These are phyloP conservation scores for Epizoanthus ramosus DNA, from an alignment of 92 coral and sea anemone genomes.

Conservation along the genomic window DNA sequence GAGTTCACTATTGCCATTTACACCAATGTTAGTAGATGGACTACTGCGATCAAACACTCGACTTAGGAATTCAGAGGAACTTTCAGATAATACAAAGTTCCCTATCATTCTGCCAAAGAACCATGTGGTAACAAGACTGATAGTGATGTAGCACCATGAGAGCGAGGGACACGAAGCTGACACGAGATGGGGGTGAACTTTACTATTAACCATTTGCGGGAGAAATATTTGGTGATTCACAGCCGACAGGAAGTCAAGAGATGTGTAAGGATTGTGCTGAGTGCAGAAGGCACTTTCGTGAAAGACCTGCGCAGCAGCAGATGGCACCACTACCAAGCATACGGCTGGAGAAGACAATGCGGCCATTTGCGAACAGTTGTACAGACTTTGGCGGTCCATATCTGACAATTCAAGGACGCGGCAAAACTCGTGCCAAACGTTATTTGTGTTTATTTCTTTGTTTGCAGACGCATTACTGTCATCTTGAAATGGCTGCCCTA, in stretches of 20 bases:
- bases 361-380: conserved; percentile 58
- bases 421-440: conserved; percentile 56
- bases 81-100: conserved; percentile 49
- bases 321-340: conserved; percentile 53
- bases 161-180: conserved; percentile 54
- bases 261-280: conserved; percentile 20
- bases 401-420: conserved; percentile 50
- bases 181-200: conserved; percentile 61
- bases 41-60: conserved; percentile 58
- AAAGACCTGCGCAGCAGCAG: conserved; percentile 25
- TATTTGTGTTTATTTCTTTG: conserved; percentile 62
- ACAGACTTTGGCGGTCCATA: conserved; percentile 57
- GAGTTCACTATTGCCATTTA: conserved; percentile 45
- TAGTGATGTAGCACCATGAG: conserved; percentile 51
- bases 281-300: conserved; percentile 39
- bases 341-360: conserved; percentile 43
- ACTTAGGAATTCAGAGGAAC: conserved; percentile 41
- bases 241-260: conserved; percentile 43
- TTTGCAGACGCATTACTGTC: conserved; percentile 63
- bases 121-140: conserved; percentile 34
- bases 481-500: conserved; percentile 60
- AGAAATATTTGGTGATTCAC: conserved; percentile 48
- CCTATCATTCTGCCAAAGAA: conserved; percentile 57
- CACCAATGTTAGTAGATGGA: conserved; percentile 54
- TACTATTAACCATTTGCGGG: conserved; percentile 54